These are phyloP conservation scores for Drosophila fuyamai DNA, from an alignment of 1,140 invertebrate species.

Conservation along the genomic window DNA sequence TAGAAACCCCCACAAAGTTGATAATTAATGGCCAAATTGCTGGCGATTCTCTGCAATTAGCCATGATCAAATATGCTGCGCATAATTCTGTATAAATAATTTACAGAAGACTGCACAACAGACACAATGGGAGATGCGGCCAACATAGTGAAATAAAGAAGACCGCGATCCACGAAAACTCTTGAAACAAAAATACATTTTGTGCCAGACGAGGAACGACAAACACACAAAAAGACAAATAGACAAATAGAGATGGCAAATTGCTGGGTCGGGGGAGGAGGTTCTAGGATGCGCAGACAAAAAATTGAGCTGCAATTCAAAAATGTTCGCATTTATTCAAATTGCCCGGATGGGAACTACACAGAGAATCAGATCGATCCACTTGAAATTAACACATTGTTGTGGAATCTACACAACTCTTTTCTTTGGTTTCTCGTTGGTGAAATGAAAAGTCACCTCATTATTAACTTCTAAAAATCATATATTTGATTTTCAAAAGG, in stretches of 20 bases:
- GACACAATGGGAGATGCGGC: slow-evolving; percentile 31
- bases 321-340: slow-evolving; percentile 74
- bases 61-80: slow-evolving; percentile 35
- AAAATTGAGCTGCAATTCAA: slow-evolving; percentile 48
- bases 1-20: not conserved
- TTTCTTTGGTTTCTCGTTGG: not conserved
- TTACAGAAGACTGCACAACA: slow-evolving; percentile 53
- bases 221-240: slow-evolving; percentile 35
- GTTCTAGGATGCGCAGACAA: slow-evolving; percentile 2
- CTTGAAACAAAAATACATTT: slow-evolving; percentile 70
- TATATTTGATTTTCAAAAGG: slow-evolving; percentile 10
- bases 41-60: slow-evolving; percentile 61
- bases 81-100: slow-evolving; percentile 70
- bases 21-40: slow-evolving; percentile 47
- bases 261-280: slow-evolving; percentile 5
- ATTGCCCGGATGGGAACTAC: slow-evolving; percentile 42
- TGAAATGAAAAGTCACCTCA: not conserved
- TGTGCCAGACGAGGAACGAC: slow-evolving; percentile 38
- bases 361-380: slow-evolving; percentile 6
- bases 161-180: slow-evolving; percentile 29
- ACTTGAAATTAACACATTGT: slow-evolving; percentile 7
- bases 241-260: slow-evolving; percentile 31
- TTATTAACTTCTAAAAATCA: not conserved
- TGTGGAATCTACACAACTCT: not conserved
- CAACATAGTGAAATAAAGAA: slow-evolving; percentile 38